Conservation (phyloP, 2,797 vertebrate species). For the Dryobates pubescens region DNA sequence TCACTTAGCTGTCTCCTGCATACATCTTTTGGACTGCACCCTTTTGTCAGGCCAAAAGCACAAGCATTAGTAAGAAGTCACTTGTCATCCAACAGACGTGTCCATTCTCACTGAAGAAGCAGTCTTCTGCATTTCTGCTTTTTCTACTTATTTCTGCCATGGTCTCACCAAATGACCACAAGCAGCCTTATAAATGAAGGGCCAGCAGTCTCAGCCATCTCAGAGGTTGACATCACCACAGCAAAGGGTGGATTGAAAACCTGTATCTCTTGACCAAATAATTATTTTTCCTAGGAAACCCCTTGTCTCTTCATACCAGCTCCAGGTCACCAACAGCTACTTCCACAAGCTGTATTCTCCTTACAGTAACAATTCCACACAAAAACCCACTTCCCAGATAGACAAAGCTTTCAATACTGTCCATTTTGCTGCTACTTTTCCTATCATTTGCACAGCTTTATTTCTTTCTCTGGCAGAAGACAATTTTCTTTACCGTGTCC, state of each 20-base stretch:
- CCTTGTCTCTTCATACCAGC: background rate
- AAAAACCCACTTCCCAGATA: background rate
- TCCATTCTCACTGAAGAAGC: constrained; percentile 10
- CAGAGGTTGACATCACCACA: background rate
- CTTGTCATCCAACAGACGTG: background rate
- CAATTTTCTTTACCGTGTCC: background rate
- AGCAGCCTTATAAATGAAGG: background rate
- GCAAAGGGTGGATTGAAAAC: background rate
- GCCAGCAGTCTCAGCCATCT: constrained; percentile 1
- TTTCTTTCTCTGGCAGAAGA: constrained; percentile 38
- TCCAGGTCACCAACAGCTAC: constrained; percentile 15
- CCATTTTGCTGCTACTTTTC: background rate
- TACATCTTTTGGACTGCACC: background rate
- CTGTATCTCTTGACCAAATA: background rate
- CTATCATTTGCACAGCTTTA: constrained; percentile 8
- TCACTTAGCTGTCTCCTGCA: background rate
- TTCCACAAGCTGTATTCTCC: constrained; percentile 14
- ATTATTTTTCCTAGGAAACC: background rate
- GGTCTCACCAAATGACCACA: background rate
- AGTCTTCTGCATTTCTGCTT: constrained; percentile 8
- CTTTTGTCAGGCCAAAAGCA: background rate
- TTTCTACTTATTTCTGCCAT: background rate
- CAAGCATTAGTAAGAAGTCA: constrained; percentile 16
- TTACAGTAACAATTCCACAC: constrained; percentile 12
- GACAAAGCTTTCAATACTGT: constrained; percentile 8